Base-by-base conservation (phyloP, 2,797 vertebrate genomes). In the Botia almorhae region DNA sequence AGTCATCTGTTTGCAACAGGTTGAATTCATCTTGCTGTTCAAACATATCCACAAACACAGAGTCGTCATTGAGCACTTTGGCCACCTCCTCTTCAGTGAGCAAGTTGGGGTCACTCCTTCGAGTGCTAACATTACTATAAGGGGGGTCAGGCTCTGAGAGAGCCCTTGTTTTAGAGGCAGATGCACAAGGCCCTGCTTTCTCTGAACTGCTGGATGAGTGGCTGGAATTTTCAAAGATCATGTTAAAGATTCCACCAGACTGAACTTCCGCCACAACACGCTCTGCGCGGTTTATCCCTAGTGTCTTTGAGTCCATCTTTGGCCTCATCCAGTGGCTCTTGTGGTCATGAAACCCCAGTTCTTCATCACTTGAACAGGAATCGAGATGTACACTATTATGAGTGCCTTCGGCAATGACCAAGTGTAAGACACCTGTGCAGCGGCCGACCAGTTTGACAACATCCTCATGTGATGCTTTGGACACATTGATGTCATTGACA, bases 401-500 rank as follows among this genome's bases (percentile, higher is more conserved):
- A 71, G 85, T 80, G 19, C 93, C 93, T 86, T 97, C 97, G 0
- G 94, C 94, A 1, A 98, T 92, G 61, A 97, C 95, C 89, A 99
- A 93, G 82, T 94, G 96, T 77, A 99, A 85, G 73, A 98, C 94
- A 0, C 98, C 98, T 0, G 96, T 93, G 90, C 98, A 99, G 50
- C 96, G 96, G 68, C 98, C 98, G 0, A 99, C 96, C 19, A 99
- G 90, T 79, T 99, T 98, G 63, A 99, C 97, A 8, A 99, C 97
- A 21, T 99, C 98, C 87, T 99, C 98, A 0, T 99, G 97, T 0
- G 96, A 98, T 0, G 98, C 98, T 80, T 94, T 96, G 79, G 94
- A 96, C 87, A 99, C 97, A 0, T 96, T 97, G 84, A 97, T 98
- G 82, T 98, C 97, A 6, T 99, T 99, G 77, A 99, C 93, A 0